Evolutionary conservation across 2,797 vertebrate species (phyloP).

Genomic region (Scyliorhinus canicula): DNA sequence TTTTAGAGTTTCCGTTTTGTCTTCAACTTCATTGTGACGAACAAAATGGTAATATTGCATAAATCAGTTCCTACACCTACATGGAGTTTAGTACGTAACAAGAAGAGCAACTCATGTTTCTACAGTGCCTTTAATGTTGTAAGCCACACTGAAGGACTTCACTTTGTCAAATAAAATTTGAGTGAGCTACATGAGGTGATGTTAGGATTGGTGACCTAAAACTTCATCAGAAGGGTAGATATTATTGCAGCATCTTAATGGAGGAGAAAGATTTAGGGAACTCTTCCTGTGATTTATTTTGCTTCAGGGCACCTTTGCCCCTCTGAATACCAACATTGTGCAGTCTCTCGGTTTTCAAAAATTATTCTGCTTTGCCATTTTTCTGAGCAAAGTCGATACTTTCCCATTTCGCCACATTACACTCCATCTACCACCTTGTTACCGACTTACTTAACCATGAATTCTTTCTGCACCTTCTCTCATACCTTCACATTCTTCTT

Average conservation of each 20-base stretch:
- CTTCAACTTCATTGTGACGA: neutral
- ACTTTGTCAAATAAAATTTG: neutral
- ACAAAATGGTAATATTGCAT: neutral
- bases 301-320: no score
- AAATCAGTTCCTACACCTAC: neutral
- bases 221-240: neutral
- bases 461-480: no score
- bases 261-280: neutral
- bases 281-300: no score
- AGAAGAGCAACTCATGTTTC: neutral
- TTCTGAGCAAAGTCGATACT: no score
- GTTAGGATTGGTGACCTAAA: neutral
- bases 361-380: no score
- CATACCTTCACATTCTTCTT: no score
- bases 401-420: no score
- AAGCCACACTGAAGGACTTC: neutral
- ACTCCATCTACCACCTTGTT: no score
- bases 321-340: no score
- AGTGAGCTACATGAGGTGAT: neutral
- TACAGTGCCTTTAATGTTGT: neutral
- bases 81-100: neutral
- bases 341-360: no score
- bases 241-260: neutral
- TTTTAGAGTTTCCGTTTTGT: neutral
- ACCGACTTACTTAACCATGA: no score